Conservation (phyloP, 2,888 invertebrate species). For the Pollenia angustigena region DNA sequence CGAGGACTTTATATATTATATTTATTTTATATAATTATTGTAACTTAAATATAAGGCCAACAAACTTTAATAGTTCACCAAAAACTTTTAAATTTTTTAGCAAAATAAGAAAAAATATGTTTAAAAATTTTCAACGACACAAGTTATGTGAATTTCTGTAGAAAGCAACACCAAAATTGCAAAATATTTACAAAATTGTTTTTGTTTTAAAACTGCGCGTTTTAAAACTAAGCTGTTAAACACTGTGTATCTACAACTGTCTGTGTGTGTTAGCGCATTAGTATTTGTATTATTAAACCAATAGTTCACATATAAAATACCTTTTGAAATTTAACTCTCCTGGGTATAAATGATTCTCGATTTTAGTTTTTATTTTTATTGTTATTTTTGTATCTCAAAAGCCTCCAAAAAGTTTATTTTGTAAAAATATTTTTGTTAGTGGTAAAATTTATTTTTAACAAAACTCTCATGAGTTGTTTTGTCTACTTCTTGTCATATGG, state of each 20-base stretch:
- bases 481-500: background rate
- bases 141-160: too few relatives aligned
- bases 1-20: too few relatives aligned
- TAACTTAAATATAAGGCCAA: too few relatives aligned
- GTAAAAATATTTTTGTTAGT: constrained; percentile 14
- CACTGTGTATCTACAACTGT: background rate
- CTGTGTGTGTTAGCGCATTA: background rate
- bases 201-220: too few relatives aligned
- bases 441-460: background rate
- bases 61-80: too few relatives aligned
- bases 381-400: background rate
- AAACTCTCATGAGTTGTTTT: constrained; percentile 15
- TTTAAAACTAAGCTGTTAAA: background rate
- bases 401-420: constrained; percentile 18
- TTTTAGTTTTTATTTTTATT: background rate
- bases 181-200: too few relatives aligned
- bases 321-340: background rate
- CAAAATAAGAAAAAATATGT: too few relatives aligned
- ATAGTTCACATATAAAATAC: background rate
- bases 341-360: background rate
- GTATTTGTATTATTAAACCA: background rate
- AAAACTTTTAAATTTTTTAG: too few relatives aligned
- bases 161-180: too few relatives aligned
- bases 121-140: too few relatives aligned
- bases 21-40: too few relatives aligned